Conservation (phyloP, 2,888 invertebrate species). For the Timema podura region DNA sequence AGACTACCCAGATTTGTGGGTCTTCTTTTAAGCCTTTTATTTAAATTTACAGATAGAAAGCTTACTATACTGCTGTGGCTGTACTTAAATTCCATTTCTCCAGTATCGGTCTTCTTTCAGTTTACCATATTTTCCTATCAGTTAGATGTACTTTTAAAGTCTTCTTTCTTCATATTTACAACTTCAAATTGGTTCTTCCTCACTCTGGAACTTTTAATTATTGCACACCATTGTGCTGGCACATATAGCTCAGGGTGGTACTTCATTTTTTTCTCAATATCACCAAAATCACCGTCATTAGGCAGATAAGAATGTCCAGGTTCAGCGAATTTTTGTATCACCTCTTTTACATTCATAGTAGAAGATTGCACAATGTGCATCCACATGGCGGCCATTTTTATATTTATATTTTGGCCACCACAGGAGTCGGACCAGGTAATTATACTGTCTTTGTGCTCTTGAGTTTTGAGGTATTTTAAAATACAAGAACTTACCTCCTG, state of each 20-base stretch:
- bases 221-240: not conserved
- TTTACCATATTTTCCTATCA: not conserved
- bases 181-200: conserved; percentile 11
- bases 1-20: not conserved
- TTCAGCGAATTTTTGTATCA: too few relatives aligned
- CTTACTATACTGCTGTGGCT: not conserved
- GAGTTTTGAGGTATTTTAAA: conserved; percentile 7
- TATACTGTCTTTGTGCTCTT: conserved; percentile 6
- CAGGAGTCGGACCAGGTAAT: conserved; percentile 5
- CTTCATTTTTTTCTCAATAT: conserved; percentile 12
- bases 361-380: conserved; percentile 10
- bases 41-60: conserved; percentile 9
- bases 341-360: too few relatives aligned
- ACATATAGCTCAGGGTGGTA: conserved; percentile 10
- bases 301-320: not conserved
- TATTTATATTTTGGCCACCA: not conserved
- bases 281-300: conserved; percentile 2
- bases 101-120: not conserved
- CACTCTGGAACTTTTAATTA: conserved; percentile 4
- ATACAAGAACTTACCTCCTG: not conserved
- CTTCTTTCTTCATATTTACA: conserved; percentile 14
- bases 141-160: not conserved
- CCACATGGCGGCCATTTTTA: conserved; percentile 9
- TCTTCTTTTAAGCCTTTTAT: conserved; percentile 4
- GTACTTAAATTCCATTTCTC: conserved; percentile 8